A percentile compares a stretch with the other conserved stretches of the same genome.
phyloP scores from a whole-genome alignment of 2,888 invertebrate species.

The Creontiades dilutus region DNA sequence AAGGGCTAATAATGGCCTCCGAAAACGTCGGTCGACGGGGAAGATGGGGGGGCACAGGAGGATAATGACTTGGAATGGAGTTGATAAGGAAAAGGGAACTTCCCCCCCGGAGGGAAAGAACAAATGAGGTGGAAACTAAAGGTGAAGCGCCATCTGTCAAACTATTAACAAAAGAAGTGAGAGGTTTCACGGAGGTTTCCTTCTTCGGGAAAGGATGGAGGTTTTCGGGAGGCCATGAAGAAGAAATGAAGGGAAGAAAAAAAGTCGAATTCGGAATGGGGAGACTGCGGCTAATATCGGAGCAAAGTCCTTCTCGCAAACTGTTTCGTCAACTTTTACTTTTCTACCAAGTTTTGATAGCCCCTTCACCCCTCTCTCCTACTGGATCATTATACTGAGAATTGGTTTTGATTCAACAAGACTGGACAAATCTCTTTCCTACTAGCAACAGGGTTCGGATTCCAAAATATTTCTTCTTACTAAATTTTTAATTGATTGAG shows the following conservation, averaged over 20 bases:
- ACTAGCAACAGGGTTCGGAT: not conserved
- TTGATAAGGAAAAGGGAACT: constrained; percentile 47
- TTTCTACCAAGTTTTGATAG: constrained; percentile 53
- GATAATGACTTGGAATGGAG: constrained; percentile 69
- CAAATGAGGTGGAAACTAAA: constrained; percentile 68
- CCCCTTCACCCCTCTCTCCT: not conserved
- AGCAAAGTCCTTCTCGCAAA: constrained; percentile 16
- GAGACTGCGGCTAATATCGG: constrained; percentile 38
- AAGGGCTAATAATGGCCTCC: constrained; percentile 3
- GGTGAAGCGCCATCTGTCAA: constrained; percentile 66
- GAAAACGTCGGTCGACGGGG: not conserved
- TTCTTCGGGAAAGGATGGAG: not conserved
- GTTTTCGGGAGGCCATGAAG: not conserved
- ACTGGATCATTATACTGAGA: not conserved
- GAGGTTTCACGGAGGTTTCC: not conserved
- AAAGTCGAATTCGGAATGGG: constrained; percentile 44
- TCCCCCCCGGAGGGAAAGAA: constrained; percentile 41
- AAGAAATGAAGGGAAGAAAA: constrained; percentile 17
- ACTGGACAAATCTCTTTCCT: not conserved
- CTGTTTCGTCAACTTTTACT: constrained; percentile 32
- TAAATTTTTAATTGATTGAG: too few species aligned
- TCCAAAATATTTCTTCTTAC: not conserved
- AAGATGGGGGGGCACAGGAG: not conserved
- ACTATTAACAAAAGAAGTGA: constrained; percentile 51
- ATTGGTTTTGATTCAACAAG: constrained; percentile 20